A percentile compares a stretch with the other conserved stretches of the same genome.
These are phyloP conservation scores for Plutella xylostella DNA, from an alignment of 2,888 invertebrate genomes.

Conservation along the genomic window DNA sequence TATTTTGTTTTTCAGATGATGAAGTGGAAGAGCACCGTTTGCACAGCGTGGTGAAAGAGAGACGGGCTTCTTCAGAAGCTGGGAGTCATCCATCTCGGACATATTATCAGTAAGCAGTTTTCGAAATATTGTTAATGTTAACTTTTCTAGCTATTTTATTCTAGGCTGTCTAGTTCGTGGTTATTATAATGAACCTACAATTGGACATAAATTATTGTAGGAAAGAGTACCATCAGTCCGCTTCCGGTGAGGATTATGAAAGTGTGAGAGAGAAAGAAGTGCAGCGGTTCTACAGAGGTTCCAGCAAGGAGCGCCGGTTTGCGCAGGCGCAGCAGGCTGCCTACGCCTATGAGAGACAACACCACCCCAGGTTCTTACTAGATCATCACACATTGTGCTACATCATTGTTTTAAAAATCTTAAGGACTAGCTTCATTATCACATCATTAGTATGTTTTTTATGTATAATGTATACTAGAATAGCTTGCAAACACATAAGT, in stretches of 20 bases:
- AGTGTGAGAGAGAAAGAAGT: constrained; percentile 39
- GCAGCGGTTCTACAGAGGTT: constrained; percentile 54
- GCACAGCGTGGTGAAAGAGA: constrained; percentile 58
- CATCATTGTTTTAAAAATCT: no score
- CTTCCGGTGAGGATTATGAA: constrained; percentile 38
- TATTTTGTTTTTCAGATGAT: constrained; percentile 18
- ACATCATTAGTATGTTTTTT: no score
- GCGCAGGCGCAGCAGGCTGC: constrained; percentile 27
- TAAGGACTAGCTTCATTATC: no score
- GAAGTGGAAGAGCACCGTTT: constrained; percentile 33
- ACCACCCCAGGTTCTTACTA: no score
- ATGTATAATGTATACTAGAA: no score
- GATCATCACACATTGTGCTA: no score
- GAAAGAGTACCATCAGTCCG: constrained; percentile 45
- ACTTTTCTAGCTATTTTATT: not conserved
- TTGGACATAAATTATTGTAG: constrained; percentile 21
- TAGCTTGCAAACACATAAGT: no score
- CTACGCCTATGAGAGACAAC: constrained; percentile 38
- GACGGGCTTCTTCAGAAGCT: constrained; percentile 41
- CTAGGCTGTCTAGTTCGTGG: not conserved
- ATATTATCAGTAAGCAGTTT: constrained; percentile 58
- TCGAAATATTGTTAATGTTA: no score
- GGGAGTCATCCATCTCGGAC: constrained; percentile 43
- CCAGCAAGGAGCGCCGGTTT: constrained; percentile 46
- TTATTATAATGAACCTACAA: not conserved